Percentiles rank a stretch among this genome's conserved stretches.
These are phyloP conservation scores for Halcyon malimbica DNA, from an alignment of 2,113 vertebrate species.

Conservation along the genomic window DNA sequence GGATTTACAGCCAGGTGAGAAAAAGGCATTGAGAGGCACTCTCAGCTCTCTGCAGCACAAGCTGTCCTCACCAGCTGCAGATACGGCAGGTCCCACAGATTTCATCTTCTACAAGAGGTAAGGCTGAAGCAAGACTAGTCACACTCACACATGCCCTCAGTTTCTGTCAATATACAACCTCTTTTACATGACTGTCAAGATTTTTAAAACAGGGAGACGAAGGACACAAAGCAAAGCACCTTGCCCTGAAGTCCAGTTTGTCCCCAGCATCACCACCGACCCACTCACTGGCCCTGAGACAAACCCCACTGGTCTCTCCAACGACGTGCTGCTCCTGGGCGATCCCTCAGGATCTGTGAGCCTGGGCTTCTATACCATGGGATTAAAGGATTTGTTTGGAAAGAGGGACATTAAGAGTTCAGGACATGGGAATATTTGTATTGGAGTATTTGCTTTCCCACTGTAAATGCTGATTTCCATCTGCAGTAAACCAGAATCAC, in stretches of 20 bases:
- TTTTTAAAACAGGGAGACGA: neutral
- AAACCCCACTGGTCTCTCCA: neutral
- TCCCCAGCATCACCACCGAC: neutral
- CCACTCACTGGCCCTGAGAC: neutral
- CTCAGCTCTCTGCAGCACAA: fast-evolving
- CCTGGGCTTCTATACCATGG: neutral
- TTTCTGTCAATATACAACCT: neutral
- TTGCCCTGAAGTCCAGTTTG: neutral
- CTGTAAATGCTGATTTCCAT: neutral
- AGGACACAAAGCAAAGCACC: neutral
- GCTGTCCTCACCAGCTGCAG: neutral
- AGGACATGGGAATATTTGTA: neutral
- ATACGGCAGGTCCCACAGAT: fast-evolving
- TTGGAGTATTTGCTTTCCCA: neutral
- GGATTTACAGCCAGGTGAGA: neutral
- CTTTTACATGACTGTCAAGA: neutral
- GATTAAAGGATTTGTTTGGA: neutral
- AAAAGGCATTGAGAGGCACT: neutral
- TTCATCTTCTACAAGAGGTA: no score
- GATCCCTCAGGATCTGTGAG: neutral
- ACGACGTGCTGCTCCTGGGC: neutral
- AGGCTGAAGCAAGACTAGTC: neutral
- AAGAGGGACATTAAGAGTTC: neutral
- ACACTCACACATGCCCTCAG: fast-evolving
- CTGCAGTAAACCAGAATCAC: neutral